Base-by-base conservation (phyloP, 2,113 vertebrate species). In the Fulica atra region DNA sequence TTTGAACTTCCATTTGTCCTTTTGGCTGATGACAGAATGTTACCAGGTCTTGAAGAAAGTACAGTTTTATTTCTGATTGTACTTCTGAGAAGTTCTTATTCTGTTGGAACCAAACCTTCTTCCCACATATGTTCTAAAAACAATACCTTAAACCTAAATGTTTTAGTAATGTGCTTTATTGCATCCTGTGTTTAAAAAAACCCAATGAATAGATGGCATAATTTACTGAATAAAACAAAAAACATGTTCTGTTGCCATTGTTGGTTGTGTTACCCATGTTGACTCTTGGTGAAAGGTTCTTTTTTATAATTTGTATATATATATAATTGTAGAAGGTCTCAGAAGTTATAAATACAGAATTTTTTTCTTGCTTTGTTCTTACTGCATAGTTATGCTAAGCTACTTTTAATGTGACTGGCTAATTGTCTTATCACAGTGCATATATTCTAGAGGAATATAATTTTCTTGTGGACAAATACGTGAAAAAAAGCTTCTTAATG, bases 181-280 rank as follows among this genome's bases (percentile, higher is more conserved):
- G 4, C n/a, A 61, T 73, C 19, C 24, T 66, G 8, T 40, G 1
- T 53, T 36, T n/a, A 15, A 6, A 16, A 38, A 33, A 56, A 29
- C 53, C 0, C 0, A 1, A 25, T 2, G 38, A 54, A 46, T 66
- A 44, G 29, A 14, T 63, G 9, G 25, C 23, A 7, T 48, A 25
- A 31, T 48, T 54, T 18, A 44, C 13, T 28, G 24, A 44, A 57
- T 54, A 36, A n/a, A 85, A 48, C 12, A 65, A 31, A 86, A 70
- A n/a, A 1, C 0, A 0, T 16, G 28, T 46, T 59, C 2, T 33
- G 3, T 86, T 81, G 14, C 44, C 33, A 3, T 48, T 79, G 44
- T 38, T 90, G 31, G 21, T 44, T 91, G 10, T 3, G 3, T 70
- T 86, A 42, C 6, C 6, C 4, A 3, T 36, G 36, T 40, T 40